These are phyloP conservation scores for Athene noctua DNA, from an alignment of 2,113 vertebrate genomes.

Conservation along the genomic window DNA sequence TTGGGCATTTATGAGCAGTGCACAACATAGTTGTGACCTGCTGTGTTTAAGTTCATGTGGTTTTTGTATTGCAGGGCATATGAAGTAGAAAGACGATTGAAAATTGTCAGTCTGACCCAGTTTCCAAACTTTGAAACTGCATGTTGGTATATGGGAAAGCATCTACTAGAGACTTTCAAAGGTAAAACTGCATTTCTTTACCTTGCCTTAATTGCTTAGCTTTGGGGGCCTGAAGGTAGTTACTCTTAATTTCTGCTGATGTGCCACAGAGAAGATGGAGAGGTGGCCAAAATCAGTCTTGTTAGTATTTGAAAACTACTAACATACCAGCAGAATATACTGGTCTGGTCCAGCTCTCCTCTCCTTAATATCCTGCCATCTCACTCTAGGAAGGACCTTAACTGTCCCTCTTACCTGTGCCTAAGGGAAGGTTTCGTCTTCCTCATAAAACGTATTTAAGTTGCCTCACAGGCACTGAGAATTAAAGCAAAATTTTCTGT, in stretches of 20 bases:
- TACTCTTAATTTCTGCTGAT: not conserved
- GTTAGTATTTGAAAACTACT: not conserved
- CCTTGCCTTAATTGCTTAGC: not conserved
- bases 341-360: not conserved
- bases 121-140: slow-evolving; percentile 96
- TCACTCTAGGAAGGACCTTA: not conserved
- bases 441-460: not conserved
- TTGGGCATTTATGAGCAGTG: not conserved
- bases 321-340: not conserved
- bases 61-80: slow-evolving; percentile 87
- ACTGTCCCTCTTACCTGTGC: not conserved
- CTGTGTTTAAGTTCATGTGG: not conserved
- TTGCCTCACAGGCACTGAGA: not conserved
- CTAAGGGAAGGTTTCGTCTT: not conserved
- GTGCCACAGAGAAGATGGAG: not conserved
- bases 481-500: not conserved
- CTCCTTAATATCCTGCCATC: not conserved
- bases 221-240: not conserved
- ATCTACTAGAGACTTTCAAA: slow-evolving; percentile 94
- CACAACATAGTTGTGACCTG: not conserved
- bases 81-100: slow-evolving; percentile 93
- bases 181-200: slow-evolving; percentile 70
- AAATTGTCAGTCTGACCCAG: slow-evolving; percentile 91
- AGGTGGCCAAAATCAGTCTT: not conserved
- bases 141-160: slow-evolving; percentile 95